phyloP scores from a whole-genome alignment of 2,797 vertebrate species.

The Picus viridis region DNA sequence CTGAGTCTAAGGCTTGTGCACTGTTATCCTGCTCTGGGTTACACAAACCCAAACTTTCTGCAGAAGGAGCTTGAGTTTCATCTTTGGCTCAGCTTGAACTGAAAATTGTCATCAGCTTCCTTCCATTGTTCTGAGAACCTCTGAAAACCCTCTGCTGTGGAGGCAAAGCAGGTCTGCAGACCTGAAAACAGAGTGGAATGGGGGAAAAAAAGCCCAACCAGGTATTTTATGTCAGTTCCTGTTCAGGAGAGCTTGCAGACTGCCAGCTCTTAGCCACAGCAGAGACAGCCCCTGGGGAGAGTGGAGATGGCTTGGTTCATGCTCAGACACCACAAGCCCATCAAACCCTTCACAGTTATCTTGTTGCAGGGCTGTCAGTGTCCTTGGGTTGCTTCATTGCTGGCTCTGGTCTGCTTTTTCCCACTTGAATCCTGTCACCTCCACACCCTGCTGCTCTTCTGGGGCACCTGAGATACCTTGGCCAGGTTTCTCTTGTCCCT shows the following conservation, averaged over 20 bases:
- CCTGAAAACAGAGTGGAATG: background rate
- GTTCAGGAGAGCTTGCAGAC: background rate
- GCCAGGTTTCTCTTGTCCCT: background rate
- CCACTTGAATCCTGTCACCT: background rate
- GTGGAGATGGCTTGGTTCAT: background rate
- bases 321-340: background rate
- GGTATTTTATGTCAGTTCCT: too few species aligned
- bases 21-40: background rate
- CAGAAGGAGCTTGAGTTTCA: background rate
- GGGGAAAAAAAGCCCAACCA: background rate
- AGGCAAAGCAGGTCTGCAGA: background rate
- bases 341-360: background rate
- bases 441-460: background rate
- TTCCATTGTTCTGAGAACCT: background rate
- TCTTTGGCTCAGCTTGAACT: background rate
- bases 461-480: background rate
- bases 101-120: background rate
- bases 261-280: background rate
- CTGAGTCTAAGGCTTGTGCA: background rate
- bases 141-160: background rate
- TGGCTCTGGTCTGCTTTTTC: background rate
- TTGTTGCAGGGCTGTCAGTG: background rate
- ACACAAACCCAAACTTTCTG: background rate
- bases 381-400: background rate
- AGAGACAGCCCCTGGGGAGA: background rate